Conservation (phyloP, 2,113 vertebrate species). For the Macrotus californicus region DNA sequence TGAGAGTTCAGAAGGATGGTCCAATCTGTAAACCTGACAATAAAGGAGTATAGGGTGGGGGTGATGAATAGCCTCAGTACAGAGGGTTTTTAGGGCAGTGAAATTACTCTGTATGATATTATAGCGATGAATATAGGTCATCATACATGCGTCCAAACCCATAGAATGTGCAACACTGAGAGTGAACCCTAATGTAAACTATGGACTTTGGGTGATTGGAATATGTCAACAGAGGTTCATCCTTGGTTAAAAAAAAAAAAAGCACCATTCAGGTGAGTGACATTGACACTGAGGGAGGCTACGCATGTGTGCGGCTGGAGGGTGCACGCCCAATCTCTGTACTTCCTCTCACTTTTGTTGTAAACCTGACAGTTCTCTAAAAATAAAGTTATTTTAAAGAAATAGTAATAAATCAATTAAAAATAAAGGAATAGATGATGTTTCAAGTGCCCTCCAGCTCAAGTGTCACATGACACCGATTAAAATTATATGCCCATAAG, state of each 20-base stretch:
- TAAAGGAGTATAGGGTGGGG: not conserved
- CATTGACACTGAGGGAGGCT: no score
- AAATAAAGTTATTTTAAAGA: not conserved
- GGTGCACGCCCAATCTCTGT: not conserved
- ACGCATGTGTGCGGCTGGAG: no score
- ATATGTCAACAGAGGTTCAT: not conserved
- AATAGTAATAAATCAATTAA: not conserved
- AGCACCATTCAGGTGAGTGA: not conserved
- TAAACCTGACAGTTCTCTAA: not conserved
- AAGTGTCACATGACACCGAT: not conserved
- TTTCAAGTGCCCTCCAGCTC: not conserved
- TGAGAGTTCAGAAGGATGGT: not conserved
- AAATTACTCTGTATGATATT: not conserved
- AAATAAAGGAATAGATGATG: not conserved
- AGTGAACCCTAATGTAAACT: not conserved
- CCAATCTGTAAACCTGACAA: not conserved
- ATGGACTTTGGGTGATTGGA: not conserved
- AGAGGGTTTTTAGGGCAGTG: not conserved
- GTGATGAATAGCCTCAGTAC: no score
- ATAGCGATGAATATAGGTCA: no score
- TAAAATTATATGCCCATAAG: not conserved
- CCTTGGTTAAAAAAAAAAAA: not conserved
- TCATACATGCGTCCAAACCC: not conserved
- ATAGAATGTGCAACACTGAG: not conserved
- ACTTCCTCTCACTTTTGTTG: not conserved